Conservation (phyloP, 2,113 vertebrate species). For the Barnardius zonarius region DNA sequence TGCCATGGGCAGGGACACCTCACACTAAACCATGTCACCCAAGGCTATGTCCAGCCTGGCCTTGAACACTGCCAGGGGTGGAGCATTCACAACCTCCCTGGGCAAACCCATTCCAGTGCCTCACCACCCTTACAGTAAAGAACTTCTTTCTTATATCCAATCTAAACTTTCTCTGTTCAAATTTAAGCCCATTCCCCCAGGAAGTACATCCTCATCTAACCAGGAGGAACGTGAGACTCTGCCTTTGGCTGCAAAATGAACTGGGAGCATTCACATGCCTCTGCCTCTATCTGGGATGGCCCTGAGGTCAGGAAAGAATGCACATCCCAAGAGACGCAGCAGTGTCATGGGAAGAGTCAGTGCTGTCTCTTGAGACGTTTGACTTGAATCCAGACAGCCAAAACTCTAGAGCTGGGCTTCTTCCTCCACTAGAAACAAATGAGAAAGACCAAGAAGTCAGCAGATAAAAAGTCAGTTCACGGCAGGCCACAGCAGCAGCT, state of each 20-base stretch:
- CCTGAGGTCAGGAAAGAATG: background rate
- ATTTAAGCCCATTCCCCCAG: background rate
- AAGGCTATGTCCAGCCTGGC: no score
- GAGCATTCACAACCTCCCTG: no score
- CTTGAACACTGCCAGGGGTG: background rate
- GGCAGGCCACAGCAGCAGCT: background rate
- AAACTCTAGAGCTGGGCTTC: background rate
- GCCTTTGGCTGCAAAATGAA: background rate
- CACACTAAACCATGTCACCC: no score
- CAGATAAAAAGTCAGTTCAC: background rate
- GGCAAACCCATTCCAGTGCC: no score
- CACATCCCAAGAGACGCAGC: background rate
- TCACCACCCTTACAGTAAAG: background rate
- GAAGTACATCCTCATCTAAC: background rate
- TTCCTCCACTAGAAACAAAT: conserved; percentile 33
- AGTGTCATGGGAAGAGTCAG: conserved; percentile 54
- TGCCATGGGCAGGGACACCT: background rate
- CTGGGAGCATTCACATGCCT: background rate
- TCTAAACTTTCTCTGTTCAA: background rate
- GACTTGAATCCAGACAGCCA: background rate
- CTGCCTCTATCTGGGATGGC: background rate
- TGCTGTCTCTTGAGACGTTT: background rate
- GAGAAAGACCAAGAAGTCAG: conserved; percentile 5
- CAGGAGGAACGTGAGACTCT: background rate
- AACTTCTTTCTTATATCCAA: background rate